Evolutionary conservation across 2,797 vertebrate genomes (phyloP), one percentile per base, ranked within the genome.

Genomic region (Sebastes nivosus): DNA sequence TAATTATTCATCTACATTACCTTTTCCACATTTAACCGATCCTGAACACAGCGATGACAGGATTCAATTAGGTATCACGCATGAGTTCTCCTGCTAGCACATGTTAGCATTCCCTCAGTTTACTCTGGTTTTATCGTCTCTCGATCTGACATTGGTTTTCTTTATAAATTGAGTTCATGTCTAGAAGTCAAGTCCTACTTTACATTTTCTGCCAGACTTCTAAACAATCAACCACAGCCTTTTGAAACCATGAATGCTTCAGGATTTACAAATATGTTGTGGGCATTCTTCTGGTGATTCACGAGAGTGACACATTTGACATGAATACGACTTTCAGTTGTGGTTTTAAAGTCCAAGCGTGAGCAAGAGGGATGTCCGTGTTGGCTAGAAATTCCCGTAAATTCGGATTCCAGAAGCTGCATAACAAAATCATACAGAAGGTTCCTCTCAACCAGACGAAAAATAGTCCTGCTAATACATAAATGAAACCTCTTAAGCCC

Each of bases 151-250:
- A 0, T 30, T 67, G 68, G 64, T 59, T 77, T 69, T 82, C 50
- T 69, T 82, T 64, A 11, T n/a, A 8, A 58, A 59, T 54, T 24
- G 12, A 65, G 24, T 29, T 77, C 71, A 72, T 30, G 7, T 78
- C 71, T 73, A 64, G 6, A 42, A 79, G 66, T 82, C 75, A 82
- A 38, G 58, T 69, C n/a, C 1, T n/a, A 22, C 80, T 57, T 57
- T 83, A 82, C 74, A 79, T 77, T 81, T 82, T 82, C 78, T 76
- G 60, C 76, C 55, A 46, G 72, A 10, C 64, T 11, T 89, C 55
- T 64, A 82, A 85, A 87, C 75, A 85, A 67, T 73, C 24, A n/a
- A 24, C 67, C 63, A 6, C 79, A 67, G 68, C 60, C n/a, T 72
- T 72, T 79, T 64, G 8, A 46, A 74, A 57, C 57, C 58, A 9